phyloP scores from a whole-genome alignment of 2,797 vertebrate genomes.

The Gobio occitaniae region DNA sequence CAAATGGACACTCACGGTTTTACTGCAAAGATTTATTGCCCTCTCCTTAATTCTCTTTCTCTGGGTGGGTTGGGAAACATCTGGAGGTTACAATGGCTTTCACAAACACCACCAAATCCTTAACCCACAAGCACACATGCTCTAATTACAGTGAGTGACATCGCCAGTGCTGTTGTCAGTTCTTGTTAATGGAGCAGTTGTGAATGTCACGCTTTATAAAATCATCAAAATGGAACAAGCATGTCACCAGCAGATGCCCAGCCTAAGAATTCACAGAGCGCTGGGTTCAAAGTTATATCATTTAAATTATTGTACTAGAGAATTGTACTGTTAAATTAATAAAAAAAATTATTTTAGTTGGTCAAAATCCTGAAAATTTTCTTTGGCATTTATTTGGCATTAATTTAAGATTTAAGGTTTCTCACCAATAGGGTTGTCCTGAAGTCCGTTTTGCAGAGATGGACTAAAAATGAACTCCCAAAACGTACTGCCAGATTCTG shows the following conservation, averaged over 20 bases:
- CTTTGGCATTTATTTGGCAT: too few relatives aligned
- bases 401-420: background rate
- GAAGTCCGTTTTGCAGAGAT: too few relatives aligned
- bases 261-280: conserved; percentile 36
- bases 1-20: conserved; percentile 69
- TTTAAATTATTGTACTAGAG: background rate
- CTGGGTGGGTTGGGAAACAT: conserved; percentile 72
- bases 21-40: conserved; percentile 66
- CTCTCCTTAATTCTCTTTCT: conserved; percentile 52
- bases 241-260: conserved; percentile 40
- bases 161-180: conserved; percentile 36
- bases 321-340: background rate
- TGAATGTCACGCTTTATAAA: conserved; percentile 36
- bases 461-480: too few relatives aligned
- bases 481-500: too few relatives aligned
- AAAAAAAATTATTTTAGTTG: too few relatives aligned
- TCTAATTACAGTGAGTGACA: conserved; percentile 36
- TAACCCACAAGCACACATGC: conserved; percentile 22
- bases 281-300: conserved; percentile 42
- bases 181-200: conserved; percentile 30
- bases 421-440: background rate
- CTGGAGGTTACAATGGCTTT: conserved; percentile 68
- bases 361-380: background rate
- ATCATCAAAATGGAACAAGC: conserved; percentile 40
- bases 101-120: conserved; percentile 58